Evolutionary conservation across 2,113 vertebrate genomes (phyloP).

Genomic region (Potamarius usumacintae): DNA sequence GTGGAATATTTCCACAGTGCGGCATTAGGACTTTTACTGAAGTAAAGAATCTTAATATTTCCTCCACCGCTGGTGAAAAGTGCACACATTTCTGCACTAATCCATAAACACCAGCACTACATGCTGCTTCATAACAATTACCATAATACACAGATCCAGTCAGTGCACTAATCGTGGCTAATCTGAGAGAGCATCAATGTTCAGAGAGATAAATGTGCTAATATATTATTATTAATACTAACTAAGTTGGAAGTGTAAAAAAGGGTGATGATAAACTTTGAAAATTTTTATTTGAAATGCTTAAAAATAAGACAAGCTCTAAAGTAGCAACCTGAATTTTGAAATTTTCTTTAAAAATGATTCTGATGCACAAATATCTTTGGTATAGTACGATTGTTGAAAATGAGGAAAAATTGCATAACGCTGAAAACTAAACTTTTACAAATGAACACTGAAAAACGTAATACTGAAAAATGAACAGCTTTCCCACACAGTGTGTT

Average conservation of each 20-base stretch:
- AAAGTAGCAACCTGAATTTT: background rate
- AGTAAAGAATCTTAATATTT: too few relatives aligned
- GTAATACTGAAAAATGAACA: background rate
- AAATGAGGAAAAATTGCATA: background rate
- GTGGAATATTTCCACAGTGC: too few relatives aligned
- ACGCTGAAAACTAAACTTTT: background rate
- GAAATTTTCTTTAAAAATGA: background rate
- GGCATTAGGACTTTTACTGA: too few relatives aligned
- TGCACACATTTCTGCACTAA: background rate
- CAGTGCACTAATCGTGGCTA: background rate
- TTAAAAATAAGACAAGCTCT: background rate
- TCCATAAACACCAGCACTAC: background rate
- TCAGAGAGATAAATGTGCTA: background rate
- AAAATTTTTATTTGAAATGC: background rate
- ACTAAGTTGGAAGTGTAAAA: background rate
- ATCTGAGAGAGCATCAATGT: background rate
- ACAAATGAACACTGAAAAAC: too few relatives aligned
- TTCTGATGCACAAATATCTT: background rate
- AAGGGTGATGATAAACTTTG: background rate
- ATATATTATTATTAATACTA: background rate
- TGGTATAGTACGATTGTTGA: background rate
- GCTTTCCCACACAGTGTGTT: background rate
- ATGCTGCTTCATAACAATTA: background rate
- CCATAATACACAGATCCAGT: background rate
- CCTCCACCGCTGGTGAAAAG: too few relatives aligned